Percentiles rank a stretch among this genome's conserved stretches.
phyloP scores from a whole-genome alignment of 2,797 vertebrate species.

The Tokudaia muenninki region DNA sequence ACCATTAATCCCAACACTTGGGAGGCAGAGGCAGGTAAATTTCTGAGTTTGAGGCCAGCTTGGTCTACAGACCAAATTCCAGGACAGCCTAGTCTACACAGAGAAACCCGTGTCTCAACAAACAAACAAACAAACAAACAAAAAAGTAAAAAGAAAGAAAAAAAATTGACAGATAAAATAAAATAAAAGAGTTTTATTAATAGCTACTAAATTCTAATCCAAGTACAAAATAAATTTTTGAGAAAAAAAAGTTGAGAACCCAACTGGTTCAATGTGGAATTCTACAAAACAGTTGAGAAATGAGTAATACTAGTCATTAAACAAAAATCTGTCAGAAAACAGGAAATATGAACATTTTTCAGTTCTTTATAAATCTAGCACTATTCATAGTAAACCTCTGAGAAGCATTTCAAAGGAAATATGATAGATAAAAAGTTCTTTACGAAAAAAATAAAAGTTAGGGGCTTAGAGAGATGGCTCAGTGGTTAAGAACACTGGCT shows the following conservation, averaged over 20 bases:
- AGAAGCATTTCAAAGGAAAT: neutral
- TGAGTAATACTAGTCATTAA: neutral
- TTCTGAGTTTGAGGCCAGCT: neutral
- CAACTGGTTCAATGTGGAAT: slow-evolving; percentile 13
- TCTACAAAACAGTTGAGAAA: slow-evolving; percentile 28
- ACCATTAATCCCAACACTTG: neutral
- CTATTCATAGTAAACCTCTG: neutral
- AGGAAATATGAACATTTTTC: neutral
- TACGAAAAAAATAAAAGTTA: neutral
- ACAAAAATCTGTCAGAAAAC: slow-evolving; percentile 17
- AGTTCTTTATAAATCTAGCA: neutral
- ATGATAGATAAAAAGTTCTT: neutral
- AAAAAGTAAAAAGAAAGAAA: neutral
- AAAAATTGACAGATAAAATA: neutral
- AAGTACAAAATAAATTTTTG: slow-evolving; percentile 43
- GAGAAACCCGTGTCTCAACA: neutral
- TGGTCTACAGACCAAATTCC: neutral
- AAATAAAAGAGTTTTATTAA: slow-evolving; percentile 27
- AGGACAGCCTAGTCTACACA: neutral
- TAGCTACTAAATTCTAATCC: neutral
- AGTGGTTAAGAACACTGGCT: neutral
- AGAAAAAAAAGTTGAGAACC: neutral
- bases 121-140: neutral
- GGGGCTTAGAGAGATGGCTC: neutral
- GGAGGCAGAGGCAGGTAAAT: neutral